These are phyloP conservation scores for Allacma fusca DNA, from an alignment of 2,888 invertebrate species.

Conservation along the genomic window DNA sequence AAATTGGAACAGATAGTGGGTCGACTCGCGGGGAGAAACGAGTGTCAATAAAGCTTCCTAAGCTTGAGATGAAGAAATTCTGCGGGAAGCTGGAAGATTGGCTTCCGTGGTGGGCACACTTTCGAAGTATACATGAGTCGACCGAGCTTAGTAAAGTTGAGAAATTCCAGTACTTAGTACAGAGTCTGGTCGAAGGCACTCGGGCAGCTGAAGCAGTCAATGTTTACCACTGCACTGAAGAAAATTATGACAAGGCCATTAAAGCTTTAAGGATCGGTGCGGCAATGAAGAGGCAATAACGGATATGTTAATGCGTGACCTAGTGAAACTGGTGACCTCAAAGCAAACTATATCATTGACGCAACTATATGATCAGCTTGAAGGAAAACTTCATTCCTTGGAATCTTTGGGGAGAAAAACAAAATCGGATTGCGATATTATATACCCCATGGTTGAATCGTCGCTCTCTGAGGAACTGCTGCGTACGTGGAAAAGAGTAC, in stretches of 20 bases:
- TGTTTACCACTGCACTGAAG: conserved; percentile 18
- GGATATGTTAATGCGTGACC: background rate
- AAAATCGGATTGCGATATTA: too few species aligned
- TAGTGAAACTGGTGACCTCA: conserved; percentile 4
- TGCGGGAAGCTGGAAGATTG: too few species aligned
- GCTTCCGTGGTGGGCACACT: conserved; percentile 32
- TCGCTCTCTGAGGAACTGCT: too few species aligned
- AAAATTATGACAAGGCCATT: conserved; percentile 26
- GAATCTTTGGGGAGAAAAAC: too few species aligned
- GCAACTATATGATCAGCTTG: conserved; percentile 1
- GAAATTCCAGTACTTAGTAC: conserved; percentile 11
- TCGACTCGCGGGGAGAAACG: too few species aligned
- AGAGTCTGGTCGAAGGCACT: conserved; percentile 15
- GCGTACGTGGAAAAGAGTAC: too few species aligned
- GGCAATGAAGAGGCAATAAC: conserved; percentile 23
- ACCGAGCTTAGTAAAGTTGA: background rate
- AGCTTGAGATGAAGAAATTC: too few species aligned
- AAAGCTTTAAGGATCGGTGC: background rate
- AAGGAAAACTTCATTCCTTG: conserved; percentile 22
- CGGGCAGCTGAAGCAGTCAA: conserved; percentile 17
- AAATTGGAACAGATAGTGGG: too few species aligned
- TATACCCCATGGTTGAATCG: too few species aligned
- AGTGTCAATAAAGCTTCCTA: too few species aligned
- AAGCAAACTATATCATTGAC: background rate
- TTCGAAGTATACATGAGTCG: conserved; percentile 19